Conservation (phyloP, 1,140 invertebrate genomes). For the Nasonia vitripennis region DNA sequence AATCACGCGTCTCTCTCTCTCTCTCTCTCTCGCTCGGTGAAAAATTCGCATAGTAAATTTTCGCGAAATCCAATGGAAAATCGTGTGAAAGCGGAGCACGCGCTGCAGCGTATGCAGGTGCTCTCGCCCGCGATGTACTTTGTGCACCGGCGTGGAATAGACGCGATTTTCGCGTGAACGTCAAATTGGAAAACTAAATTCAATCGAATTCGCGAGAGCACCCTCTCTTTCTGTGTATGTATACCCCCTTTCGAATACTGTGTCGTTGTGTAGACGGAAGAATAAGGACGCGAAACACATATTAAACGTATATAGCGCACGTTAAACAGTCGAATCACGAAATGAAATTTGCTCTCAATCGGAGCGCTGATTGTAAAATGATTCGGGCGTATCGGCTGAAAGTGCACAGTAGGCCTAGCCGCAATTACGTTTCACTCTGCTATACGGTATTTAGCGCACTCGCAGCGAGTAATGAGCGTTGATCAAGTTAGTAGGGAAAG, state of each 20-base stretch:
- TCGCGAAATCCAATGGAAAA: not conserved
- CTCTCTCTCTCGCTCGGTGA: too few relatives aligned
- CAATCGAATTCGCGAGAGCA: not conserved
- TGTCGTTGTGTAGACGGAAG: not conserved
- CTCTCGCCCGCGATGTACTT: not conserved
- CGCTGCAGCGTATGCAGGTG: not conserved
- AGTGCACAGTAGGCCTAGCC: not conserved
- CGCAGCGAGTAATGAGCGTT: not conserved
- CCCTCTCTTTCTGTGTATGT: not conserved
- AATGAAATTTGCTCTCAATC: not conserved
- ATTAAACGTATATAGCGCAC: too few relatives aligned
- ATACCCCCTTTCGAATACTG: not conserved
- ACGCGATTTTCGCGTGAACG: not conserved
- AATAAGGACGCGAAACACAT: not conserved
- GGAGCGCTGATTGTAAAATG: not conserved
- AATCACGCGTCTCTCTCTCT: too few relatives aligned
- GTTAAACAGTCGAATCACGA: not conserved
- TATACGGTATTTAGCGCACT: not conserved
- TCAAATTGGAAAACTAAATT: constrained; percentile 1
- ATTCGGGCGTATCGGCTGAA: not conserved
- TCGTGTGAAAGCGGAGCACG: not conserved
- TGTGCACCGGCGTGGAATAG: not conserved
- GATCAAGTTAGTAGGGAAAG: not conserved
- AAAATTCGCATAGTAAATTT: too few relatives aligned
- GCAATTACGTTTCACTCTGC: not conserved